A percentile compares a stretch with the other conserved stretches of the same genome.
Conservation (phyloP, 2,113 vertebrate species). For the Zosterops lateralis region DNA sequence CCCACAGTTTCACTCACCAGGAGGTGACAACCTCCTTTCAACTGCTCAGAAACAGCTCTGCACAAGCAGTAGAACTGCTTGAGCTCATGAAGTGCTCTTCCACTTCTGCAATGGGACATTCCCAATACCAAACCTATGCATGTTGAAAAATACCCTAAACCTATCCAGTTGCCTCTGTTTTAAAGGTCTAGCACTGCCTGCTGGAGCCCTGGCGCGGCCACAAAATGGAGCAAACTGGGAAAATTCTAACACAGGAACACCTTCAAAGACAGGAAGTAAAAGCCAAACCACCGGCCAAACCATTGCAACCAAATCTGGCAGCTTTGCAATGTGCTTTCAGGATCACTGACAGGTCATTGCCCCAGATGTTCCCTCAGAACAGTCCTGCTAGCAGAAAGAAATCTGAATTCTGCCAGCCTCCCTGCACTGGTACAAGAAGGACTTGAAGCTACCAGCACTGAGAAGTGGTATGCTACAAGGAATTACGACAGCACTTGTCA, state of each 20-base stretch:
- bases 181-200: background rate
- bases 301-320: background rate
- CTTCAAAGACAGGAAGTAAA: background rate
- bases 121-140: background rate
- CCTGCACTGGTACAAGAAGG: background rate
- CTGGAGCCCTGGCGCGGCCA: background rate
- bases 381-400: background rate
- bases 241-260: background rate
- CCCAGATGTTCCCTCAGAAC: background rate
- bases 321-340: background rate
- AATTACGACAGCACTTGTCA: background rate
- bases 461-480: background rate
- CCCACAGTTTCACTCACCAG: background rate
- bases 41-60: background rate
- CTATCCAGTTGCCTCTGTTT: background rate
- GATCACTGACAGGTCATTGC: background rate
- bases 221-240: background rate
- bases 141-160: background rate
- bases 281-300: background rate
- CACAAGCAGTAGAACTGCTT: background rate
- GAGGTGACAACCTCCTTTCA: background rate
- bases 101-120: background rate
- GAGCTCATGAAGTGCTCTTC: background rate
- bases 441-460: background rate
- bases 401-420: background rate